Percentiles rank a stretch among this genome's conserved stretches.
phyloP scores from a whole-genome alignment of 2,888 invertebrate species.

The Trisateles emortualis region DNA sequence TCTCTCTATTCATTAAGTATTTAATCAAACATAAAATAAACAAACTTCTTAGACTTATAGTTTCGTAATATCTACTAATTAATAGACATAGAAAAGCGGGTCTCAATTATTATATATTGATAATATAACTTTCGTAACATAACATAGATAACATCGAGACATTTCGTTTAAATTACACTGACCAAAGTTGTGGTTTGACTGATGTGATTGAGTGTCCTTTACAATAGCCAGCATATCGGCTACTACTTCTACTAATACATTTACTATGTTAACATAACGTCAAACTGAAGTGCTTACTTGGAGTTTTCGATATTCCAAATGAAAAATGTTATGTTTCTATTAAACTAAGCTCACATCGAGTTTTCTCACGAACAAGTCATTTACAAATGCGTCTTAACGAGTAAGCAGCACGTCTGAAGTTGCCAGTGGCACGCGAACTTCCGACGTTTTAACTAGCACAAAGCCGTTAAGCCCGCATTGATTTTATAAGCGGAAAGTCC shows the following conservation, averaged over 20 bases:
- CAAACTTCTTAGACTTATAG: too few relatives aligned
- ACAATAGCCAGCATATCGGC: too few relatives aligned
- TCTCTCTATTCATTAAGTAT: background rate
- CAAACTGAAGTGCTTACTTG: too few relatives aligned
- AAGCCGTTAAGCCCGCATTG: constrained; percentile 71
- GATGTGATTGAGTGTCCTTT: too few relatives aligned
- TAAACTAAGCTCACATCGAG: constrained; percentile 33
- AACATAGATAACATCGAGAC: too few relatives aligned
- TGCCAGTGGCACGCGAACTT: constrained; percentile 64
- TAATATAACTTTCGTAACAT: too few relatives aligned
- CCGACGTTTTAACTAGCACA: constrained; percentile 68
- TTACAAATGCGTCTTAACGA: constrained; percentile 50
- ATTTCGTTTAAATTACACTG: too few relatives aligned
- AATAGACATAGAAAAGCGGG: background rate
- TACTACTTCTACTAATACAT: too few relatives aligned
- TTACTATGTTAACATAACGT: too few relatives aligned
- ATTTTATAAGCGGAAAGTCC: constrained; percentile 66
- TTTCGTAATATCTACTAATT: background rate
- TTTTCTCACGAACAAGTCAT: constrained; percentile 48
- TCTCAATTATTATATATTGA: too few relatives aligned
- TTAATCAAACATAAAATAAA: background rate
- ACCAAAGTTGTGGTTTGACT: too few relatives aligned
- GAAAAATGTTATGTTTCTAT: constrained; percentile 14
- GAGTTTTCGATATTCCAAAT: too few relatives aligned
- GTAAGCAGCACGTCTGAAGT: constrained; percentile 46